Percentiles rank a stretch among this genome's conserved stretches.
phyloP scores from a whole-genome alignment of 2,888 invertebrate genomes.

The Cantharis rustica region DNA sequence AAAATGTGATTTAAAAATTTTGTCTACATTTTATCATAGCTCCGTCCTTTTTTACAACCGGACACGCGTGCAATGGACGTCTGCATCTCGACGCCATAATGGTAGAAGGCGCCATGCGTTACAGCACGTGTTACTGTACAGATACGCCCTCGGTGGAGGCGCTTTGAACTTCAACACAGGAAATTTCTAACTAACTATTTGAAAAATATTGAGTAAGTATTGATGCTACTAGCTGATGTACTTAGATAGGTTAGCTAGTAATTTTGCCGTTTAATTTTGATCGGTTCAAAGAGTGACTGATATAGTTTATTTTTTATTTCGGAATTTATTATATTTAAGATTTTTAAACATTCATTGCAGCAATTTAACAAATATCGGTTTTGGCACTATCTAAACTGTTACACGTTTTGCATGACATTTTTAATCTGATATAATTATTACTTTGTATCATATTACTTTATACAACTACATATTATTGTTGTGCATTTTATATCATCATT shows the following conservation, averaged over 20 bases:
- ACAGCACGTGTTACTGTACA: conserved; percentile 34
- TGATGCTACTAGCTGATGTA: not conserved
- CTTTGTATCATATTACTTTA: not conserved
- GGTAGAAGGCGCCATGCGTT: conserved; percentile 43
- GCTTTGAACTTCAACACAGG: conserved; percentile 26
- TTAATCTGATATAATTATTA: not conserved
- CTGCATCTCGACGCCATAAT: conserved; percentile 43
- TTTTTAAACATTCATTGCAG: not conserved
- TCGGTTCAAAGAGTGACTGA: not conserved
- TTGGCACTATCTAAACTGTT: not conserved
- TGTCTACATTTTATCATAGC: not conserved
- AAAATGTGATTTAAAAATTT: not conserved
- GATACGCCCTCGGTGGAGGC: conserved; percentile 35
- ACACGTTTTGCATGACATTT: not conserved
- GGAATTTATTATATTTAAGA: not conserved
- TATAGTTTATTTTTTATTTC: not conserved
- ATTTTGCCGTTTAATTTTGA: not conserved
- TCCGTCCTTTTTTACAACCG: conserved; percentile 7
- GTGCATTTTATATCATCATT: not conserved
- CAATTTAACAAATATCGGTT: not conserved
- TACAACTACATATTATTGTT: not conserved
- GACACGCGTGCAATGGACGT: conserved; percentile 32
- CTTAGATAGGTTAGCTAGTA: not conserved
- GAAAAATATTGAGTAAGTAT: not conserved
- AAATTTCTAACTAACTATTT: conserved; percentile 18